Percentiles rank a stretch among this genome's conserved stretches.
phyloP scores from a whole-genome alignment of 1,140 invertebrate species.

The Saccostrea echinata region DNA sequence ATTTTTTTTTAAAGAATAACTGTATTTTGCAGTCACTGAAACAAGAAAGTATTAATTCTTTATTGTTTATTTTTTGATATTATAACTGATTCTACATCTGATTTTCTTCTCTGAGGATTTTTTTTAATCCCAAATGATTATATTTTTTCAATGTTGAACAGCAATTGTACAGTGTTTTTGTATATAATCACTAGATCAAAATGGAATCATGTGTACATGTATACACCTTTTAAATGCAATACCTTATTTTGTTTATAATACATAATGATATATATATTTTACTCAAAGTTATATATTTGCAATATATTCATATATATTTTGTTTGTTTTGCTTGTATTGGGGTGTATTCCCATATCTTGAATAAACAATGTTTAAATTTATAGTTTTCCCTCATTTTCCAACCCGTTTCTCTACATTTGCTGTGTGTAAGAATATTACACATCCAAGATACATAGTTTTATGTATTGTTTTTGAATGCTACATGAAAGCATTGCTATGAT shows the following conservation, averaged over 20 bases:
- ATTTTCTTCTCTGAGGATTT: neutral
- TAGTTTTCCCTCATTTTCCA: neutral
- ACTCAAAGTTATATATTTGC: conserved; percentile 23
- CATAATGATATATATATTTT: neutral
- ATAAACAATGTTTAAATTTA: neutral
- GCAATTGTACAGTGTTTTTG: neutral
- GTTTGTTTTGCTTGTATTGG: conserved; percentile 19
- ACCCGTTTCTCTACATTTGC: too few species aligned
- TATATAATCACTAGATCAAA: neutral
- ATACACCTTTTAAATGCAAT: neutral
- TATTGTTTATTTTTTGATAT: neutral
- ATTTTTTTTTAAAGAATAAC: neutral
- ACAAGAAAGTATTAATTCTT: neutral
- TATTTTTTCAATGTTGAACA: neutral
- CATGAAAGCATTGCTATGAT: too few species aligned
- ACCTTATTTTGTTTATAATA: neutral
- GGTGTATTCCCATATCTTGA: neutral
- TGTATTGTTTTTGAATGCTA: too few species aligned
- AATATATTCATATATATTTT: neutral
- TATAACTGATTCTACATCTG: neutral
- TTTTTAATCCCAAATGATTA: neutral
- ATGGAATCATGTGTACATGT: neutral
- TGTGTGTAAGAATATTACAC: too few species aligned
- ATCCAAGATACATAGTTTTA: too few species aligned
- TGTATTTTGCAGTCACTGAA: neutral